phyloP scores from a whole-genome alignment of 1,140 invertebrate species.

The Drosophila quadrilineata region DNA sequence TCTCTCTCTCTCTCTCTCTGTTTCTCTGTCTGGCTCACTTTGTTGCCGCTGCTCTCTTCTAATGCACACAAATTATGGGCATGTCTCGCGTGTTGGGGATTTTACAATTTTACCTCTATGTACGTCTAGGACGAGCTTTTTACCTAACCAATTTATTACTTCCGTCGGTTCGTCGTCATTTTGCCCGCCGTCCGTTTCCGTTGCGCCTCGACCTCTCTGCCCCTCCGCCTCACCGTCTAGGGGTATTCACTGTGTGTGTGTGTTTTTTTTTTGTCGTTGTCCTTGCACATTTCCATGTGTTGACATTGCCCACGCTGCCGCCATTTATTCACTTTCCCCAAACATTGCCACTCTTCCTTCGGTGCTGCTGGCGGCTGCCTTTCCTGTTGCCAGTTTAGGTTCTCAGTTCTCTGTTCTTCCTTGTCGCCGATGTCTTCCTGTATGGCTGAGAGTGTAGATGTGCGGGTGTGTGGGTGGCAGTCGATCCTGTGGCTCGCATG shows the following conservation, averaged over 20 bases:
- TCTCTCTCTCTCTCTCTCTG: background rate
- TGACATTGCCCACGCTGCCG: constrained; percentile 70
- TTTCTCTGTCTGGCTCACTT: background rate
- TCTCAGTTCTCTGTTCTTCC: constrained; percentile 34
- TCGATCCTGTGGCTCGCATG: constrained; percentile 30
- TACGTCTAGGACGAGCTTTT: constrained; percentile 72
- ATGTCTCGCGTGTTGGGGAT: constrained; percentile 57
- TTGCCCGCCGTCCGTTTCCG: background rate
- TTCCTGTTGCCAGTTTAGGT: constrained; percentile 43
- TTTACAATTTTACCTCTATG: constrained; percentile 54
- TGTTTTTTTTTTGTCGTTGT: constrained; percentile 34
- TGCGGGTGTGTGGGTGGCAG: background rate
- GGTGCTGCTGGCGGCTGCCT: constrained; percentile 16
- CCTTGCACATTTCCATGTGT: constrained; percentile 77
- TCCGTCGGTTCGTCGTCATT: constrained; percentile 39
- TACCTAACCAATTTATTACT: constrained; percentile 77
- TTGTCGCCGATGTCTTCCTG: constrained; percentile 14
- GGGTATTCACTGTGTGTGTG: background rate
- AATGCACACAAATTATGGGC: constrained; percentile 46
- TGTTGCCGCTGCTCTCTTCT: background rate
- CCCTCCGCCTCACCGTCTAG: background rate
- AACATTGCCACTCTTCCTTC: background rate
- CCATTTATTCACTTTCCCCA: constrained; percentile 68
- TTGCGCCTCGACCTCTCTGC: background rate
- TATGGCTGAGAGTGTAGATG: background rate